A percentile compares a stretch with the other conserved stretches of the same genome.
These are phyloP conservation scores for Mesochorus sp. DNA, from an alignment of 2,888 invertebrate species.

Conservation along the genomic window DNA sequence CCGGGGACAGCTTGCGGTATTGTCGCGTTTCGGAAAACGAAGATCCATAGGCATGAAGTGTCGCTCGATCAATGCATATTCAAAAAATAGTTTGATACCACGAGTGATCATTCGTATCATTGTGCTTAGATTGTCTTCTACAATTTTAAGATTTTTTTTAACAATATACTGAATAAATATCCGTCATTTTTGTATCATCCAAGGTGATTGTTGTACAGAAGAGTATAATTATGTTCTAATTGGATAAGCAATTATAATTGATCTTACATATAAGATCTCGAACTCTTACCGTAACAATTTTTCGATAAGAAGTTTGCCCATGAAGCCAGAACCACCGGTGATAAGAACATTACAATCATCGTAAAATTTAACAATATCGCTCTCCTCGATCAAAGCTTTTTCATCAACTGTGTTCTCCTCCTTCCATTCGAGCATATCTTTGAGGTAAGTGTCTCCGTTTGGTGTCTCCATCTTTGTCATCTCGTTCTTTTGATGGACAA, in stretches of 20 bases:
- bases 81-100: conserved; percentile 29
- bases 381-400: conserved; percentile 45
- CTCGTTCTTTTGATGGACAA: background rate
- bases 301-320: conserved; percentile 78
- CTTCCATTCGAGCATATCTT: conserved; percentile 45
- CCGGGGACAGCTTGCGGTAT: conserved; percentile 42
- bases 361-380: conserved; percentile 75
- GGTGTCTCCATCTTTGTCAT: conserved; percentile 39
- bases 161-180: too few species aligned
- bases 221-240: too few species aligned
- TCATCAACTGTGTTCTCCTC: conserved; percentile 61
- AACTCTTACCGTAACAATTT: conserved; percentile 78
- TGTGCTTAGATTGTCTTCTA: background rate
- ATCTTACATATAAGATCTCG: background rate
- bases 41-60: conserved; percentile 55
- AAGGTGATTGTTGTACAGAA: background rate
- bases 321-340: conserved; percentile 79
- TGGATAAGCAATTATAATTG: too few species aligned
- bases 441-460: conserved; percentile 44
- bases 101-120: background rate
- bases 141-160: too few species aligned
- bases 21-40: conserved; percentile 9
- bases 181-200: too few species aligned
- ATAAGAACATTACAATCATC: conserved; percentile 74
- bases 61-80: conserved; percentile 48